Conservation (phyloP, 2,113 vertebrate species). For the Phalacrocorax pelagicus region DNA sequence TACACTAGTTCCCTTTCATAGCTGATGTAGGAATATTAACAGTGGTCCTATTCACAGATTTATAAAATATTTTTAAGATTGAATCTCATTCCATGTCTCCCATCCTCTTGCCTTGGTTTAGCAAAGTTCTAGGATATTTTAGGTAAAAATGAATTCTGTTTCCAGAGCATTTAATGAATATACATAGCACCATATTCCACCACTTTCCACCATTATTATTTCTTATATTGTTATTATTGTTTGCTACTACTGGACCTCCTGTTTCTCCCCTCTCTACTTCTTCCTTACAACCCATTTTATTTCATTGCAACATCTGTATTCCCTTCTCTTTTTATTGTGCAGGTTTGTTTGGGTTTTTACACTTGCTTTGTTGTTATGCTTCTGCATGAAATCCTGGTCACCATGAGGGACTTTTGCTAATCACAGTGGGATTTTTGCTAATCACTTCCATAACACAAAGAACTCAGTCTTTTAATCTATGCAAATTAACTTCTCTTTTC, state of each 20-base stretch:
- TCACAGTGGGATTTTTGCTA: not conserved
- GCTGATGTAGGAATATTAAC: not conserved
- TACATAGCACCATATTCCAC: not conserved
- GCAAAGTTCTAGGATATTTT: not conserved
- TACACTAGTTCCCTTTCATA: not conserved
- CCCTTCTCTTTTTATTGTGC: not conserved
- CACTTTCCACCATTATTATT: not conserved
- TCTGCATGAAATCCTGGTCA: not conserved
- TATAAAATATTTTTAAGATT: not conserved
- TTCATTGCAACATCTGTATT: not conserved
- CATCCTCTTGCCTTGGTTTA: not conserved
- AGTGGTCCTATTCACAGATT: not conserved
- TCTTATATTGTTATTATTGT: not conserved
- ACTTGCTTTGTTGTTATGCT: not conserved
- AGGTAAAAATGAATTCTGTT: not conserved
- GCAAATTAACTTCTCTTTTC: not conserved
- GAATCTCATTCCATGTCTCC: not conserved
- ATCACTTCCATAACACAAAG: not conserved
- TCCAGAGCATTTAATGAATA: not conserved
- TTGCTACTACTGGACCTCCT: not conserved
- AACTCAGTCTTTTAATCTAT: not conserved
- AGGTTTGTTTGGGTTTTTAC: not conserved
- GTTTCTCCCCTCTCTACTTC: not conserved
- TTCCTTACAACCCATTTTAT: not conserved
- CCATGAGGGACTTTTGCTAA: not conserved